A percentile compares a stretch with the other conserved stretches of the same genome.
phyloP scores from a whole-genome alignment of 2,888 invertebrate genomes.

The Drosophila stalkeri region DNA sequence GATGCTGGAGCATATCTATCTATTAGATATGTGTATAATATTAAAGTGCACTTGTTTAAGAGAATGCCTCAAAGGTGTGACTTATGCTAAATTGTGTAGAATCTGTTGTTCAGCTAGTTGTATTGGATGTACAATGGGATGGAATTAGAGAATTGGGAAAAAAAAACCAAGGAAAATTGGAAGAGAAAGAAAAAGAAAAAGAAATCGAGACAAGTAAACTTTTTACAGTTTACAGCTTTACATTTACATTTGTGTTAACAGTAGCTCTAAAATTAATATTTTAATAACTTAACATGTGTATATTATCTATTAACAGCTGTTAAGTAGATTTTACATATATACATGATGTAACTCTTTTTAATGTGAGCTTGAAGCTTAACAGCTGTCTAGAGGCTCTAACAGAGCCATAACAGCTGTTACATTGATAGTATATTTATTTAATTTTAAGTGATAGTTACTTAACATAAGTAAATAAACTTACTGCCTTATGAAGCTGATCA shows the following conservation, averaged over 20 bases:
- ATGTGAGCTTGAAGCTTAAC: too few species aligned
- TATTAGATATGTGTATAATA: conserved; percentile 28
- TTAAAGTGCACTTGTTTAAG: conserved; percentile 50
- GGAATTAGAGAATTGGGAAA: background rate
- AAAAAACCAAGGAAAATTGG: background rate
- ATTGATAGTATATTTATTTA: too few species aligned
- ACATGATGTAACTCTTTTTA: too few species aligned
- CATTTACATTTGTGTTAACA: background rate
- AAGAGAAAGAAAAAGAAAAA: background rate
- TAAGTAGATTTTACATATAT: too few species aligned
- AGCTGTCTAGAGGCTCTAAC: too few species aligned
- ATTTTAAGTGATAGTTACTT: too few species aligned
- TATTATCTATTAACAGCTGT: too few species aligned
- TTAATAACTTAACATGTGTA: too few species aligned
- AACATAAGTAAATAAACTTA: too few species aligned
- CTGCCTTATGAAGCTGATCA: too few species aligned
- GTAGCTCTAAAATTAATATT: background rate
- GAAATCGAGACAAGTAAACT: too few species aligned
- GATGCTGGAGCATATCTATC: conserved; percentile 38
- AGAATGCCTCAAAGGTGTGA: conserved; percentile 41
- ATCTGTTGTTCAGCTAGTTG: background rate
- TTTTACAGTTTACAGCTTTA: background rate
- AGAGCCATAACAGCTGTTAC: too few species aligned
- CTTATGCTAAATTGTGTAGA: conserved; percentile 42
- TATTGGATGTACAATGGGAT: background rate